phyloP scores from a whole-genome alignment of 2,888 invertebrate genomes.

The Petrophora chlorosata region DNA sequence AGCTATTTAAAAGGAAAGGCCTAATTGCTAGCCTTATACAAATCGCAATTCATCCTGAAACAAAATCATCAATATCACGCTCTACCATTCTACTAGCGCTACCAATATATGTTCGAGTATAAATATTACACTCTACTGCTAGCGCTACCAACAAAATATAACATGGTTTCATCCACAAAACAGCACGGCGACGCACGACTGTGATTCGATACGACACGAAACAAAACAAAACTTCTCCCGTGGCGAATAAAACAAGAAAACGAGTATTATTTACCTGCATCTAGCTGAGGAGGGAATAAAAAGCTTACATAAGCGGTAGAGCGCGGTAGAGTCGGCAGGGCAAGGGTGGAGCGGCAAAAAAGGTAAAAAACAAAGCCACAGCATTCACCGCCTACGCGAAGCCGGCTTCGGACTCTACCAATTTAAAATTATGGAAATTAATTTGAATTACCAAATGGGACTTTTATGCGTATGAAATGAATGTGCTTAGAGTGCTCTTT shows the following conservation, averaged over 20 bases:
- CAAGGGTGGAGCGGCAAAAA: conserved; percentile 77
- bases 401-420: conserved; percentile 44
- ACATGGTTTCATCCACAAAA: not conserved
- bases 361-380: conserved; percentile 59
- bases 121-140: too few species aligned
- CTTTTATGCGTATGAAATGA: conserved; percentile 20
- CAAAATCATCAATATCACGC: not conserved
- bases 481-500: conserved; percentile 12
- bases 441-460: conserved; percentile 25
- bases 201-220: conserved; percentile 26
- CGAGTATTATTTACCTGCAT: conserved; percentile 72
- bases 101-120: too few species aligned
- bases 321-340: conserved; percentile 42
- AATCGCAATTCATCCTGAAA: too few species aligned
- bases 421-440: conserved; percentile 39
- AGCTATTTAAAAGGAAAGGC: too few species aligned
- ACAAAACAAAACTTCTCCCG: conserved; percentile 50
- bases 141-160: not conserved
- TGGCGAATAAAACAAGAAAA: conserved; percentile 68
- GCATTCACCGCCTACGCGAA: conserved; percentile 67
- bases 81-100: too few species aligned
- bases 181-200: conserved; percentile 1
- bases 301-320: conserved; percentile 56
- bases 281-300: conserved; percentile 56
- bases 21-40: too few species aligned